phyloP scores from a whole-genome alignment of 2,113 vertebrate genomes.

The Hiodon tergisus region DNA sequence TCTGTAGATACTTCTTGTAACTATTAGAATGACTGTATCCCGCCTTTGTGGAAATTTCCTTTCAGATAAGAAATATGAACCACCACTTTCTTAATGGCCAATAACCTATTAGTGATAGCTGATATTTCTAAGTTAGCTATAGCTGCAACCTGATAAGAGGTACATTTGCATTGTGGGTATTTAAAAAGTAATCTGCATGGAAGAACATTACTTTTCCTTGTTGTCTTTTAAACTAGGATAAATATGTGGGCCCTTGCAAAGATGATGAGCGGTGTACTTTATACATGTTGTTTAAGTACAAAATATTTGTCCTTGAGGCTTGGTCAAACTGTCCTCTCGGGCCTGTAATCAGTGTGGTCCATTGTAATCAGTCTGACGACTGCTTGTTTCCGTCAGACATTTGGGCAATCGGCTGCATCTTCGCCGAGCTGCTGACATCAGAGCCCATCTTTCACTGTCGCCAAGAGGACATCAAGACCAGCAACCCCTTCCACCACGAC shows the following conservation, averaged over 20 bases:
- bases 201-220: neutral
- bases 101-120: no score
- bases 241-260: neutral
- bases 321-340: neutral
- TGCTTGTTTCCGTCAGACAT: conserved; percentile 73
- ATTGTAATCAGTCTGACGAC: neutral
- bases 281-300: no score
- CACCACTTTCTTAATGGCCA: no score
- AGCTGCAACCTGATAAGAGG: no score
- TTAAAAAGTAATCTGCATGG: neutral
- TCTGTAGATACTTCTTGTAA: no score
- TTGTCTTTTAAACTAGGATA: neutral
- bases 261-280: neutral
- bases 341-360: neutral
- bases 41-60: no score
- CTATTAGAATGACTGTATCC: no score
- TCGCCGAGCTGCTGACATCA: conserved; percentile 93
- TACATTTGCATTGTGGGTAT: no score
- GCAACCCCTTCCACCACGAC: conserved; percentile 97
- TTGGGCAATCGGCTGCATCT: conserved; percentile 99
- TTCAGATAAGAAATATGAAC: no score
- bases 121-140: no score
- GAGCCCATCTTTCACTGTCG: conserved; percentile 98
- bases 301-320: neutral
- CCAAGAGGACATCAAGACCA: conserved; percentile 98